These are phyloP conservation scores for Cordilura impudica DNA, from an alignment of 2,888 invertebrate genomes.

Conservation along the genomic window DNA sequence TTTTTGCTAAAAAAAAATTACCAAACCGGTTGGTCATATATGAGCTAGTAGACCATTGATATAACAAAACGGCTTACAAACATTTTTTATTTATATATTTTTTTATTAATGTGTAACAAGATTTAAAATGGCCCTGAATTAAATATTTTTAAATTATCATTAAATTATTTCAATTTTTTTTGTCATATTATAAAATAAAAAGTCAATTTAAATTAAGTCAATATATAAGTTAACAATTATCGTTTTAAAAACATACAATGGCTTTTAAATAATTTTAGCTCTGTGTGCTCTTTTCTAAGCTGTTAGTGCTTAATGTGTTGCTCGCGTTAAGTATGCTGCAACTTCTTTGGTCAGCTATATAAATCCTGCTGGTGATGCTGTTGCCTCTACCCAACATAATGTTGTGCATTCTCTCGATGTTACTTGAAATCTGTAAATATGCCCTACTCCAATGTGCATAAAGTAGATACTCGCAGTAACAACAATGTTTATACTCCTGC, in stretches of 20 bases:
- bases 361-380: constrained; percentile 76
- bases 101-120: neutral
- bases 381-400: constrained; percentile 80
- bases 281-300: constrained; percentile 82
- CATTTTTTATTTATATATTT: neutral
- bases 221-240: constrained; percentile 38
- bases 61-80: neutral
- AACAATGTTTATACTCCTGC: constrained; percentile 78
- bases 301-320: constrained; percentile 81
- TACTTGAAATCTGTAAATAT: constrained; percentile 81
- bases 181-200: constrained; percentile 32
- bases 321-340: constrained; percentile 76
- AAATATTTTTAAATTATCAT: constrained; percentile 1
- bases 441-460: constrained; percentile 81
- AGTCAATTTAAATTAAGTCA: neutral
- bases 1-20: neutral
- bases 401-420: constrained; percentile 80
- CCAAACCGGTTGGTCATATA: constrained; percentile 14
- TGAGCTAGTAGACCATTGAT: no score
- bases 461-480: constrained; percentile 80
- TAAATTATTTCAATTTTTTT: neutral
- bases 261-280: constrained; percentile 79
- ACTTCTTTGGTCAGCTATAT: constrained; percentile 66
- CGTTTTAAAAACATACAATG: constrained; percentile 64
- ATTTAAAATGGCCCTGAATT: constrained; percentile 20